Base-by-base conservation (phyloP, 2,113 vertebrate species). In the Dascyllus trimaculatus region DNA sequence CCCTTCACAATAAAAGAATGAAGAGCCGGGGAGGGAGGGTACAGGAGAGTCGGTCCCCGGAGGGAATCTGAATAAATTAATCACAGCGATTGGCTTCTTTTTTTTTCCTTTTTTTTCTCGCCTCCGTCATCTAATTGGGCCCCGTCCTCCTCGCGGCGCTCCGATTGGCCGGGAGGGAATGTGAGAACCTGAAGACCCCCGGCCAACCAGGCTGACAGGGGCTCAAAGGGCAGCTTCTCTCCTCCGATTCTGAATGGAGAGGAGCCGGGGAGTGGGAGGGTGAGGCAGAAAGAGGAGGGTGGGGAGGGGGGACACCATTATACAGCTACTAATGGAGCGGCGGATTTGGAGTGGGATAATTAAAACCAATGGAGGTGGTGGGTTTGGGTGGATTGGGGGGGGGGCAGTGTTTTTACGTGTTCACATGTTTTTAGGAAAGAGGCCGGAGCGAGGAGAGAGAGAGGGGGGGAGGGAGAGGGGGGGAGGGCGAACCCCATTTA, bases 31-130 rank as follows among this genome's bases (percentile, higher is more conserved):
- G 60, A 14, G 68, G 60, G 35, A 64, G 80, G 56, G 35, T 17
- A 38, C 35, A 21, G 38, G 43, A 43, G 77, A 89, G 85, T 78
- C 65, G 48, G 70, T 89, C 84, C 90, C 87, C 82, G 80, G 85
- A 91, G 94, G 91, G 94, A 94, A 92, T 95, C 93, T 94, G 94
- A 96, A 95, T 96, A 95, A 96, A 96, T 94, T 95, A 96, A 96
- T 95, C 94, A 94, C 91, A 85, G 91, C 93, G 93, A 96, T 96
- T 95, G 96, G 94, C 93, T 95, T 92, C 90, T 91, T 92, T 89
- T 58, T 26, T 62, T 22, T 87, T 43, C 26, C 15, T 2, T 45
- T n/a, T 38, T 29, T 88, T 80, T 92, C 89, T 92, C 91, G 14
- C 69, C 69, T 46, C 77, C 78, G 87, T 66, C 65, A 19, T 84